Evolutionary conservation across 2,888 invertebrate genomes (phyloP), one percentile per base, ranked within the genome.

Genomic region (Scaptomyza polygonia): DNA sequence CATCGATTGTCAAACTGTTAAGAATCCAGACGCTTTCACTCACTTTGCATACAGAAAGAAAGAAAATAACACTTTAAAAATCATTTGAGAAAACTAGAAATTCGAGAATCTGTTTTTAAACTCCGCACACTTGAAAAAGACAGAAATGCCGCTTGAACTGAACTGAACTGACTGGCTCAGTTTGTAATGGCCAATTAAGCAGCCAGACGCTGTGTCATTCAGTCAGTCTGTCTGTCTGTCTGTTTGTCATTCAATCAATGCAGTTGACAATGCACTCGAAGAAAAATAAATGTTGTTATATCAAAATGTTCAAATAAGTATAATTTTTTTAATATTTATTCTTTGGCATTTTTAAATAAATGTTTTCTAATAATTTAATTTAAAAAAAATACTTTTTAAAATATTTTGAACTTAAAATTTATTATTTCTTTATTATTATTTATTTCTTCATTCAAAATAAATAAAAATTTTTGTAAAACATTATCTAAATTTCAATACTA

Each of bases 111-210:
- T 56, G 54, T 47, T 18, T 49, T n/a, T 34, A 39, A 63, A 32
- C 25, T n/a, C 4, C 39, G 21, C 45, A 58, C 53, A 58, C 67
- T 76, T 69, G 79, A 64, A 66, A 69, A 70, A 74, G 68, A 52
- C 14, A 36, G n/a, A 68, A 86, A 72, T 75, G 86, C 71, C 67
- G 67, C 82, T 82, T 87, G 79, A 68, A 57, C 64, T 49, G 30
- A 16, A 1, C 0, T 87, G 79, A 68, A 57, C 64, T 49, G 30
- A 16, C 1, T 0, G 12, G 12, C 43, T 61, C 53, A 14, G 58
- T 45, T 65, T 16, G 82, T 83, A 80, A 78, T 77, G 86, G 86
- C 86, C 86, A 89, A 88, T 87, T 88, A 88, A 77, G 69, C 86
- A 72, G 39, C 39, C 39, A 39, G 72, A 34, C 57, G 66, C 62